A percentile compares a stretch with the other conserved stretches of the same genome.
phyloP scores from a whole-genome alignment of 2,797 vertebrate species.

The Poliocrania exsul region DNA sequence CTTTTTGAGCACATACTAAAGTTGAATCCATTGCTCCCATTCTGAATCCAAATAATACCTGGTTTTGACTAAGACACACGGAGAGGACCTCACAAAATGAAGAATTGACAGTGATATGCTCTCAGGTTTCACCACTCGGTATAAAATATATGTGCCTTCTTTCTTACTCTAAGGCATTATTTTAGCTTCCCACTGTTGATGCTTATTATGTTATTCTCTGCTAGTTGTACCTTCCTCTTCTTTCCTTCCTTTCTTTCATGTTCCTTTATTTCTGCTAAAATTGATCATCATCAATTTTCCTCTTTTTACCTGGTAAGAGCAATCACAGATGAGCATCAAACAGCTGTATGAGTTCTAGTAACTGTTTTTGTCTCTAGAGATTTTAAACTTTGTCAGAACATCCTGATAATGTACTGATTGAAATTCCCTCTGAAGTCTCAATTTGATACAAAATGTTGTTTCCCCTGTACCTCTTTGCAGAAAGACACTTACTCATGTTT shows the following conservation, averaged over 20 bases:
- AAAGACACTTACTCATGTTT: slow-evolving; percentile 32
- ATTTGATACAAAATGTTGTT: slow-evolving; percentile 24
- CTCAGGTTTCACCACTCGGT: neutral
- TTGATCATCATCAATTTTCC: neutral
- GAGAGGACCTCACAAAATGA: neutral
- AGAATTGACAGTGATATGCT: neutral
- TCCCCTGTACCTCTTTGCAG: slow-evolving; percentile 21
- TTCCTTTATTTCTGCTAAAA: slow-evolving; percentile 1
- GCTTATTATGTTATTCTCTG: neutral
- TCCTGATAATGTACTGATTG: slow-evolving; percentile 31
- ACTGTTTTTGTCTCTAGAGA: slow-evolving; percentile 2
- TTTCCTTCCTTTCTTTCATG: neutral
- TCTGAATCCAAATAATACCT: neutral
- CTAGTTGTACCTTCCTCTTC: neutral
- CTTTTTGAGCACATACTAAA: neutral
- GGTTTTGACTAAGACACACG: neutral
- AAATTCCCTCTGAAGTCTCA: slow-evolving; percentile 47
- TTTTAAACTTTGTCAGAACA: slow-evolving; percentile 40
- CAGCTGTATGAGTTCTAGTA: neutral
- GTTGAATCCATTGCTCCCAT: neutral
- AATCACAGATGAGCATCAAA: slow-evolving; percentile 10
- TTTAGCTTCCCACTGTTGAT: neutral
- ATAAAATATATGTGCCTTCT: neutral
- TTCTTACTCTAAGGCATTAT: neutral
- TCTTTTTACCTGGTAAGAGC: neutral